Base-by-base conservation (phyloP, 1,140 invertebrate species). In the Drosophila sturtevanti region DNA sequence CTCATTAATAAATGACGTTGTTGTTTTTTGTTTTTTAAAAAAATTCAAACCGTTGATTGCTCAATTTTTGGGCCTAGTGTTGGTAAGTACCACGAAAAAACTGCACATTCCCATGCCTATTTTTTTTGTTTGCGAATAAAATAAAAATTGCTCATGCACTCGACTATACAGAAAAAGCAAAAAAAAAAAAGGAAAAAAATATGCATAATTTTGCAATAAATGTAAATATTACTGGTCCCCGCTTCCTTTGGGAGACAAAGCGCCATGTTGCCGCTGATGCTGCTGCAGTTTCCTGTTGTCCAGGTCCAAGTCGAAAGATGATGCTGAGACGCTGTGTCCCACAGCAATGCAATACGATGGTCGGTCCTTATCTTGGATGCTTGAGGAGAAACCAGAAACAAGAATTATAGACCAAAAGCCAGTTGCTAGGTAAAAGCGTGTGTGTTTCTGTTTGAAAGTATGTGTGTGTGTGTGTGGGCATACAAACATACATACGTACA, bases 201-300 rank as follows among this genome's bases (percentile, higher is more conserved):
- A 81, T 87, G 84, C 84, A 87, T 87, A 87, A 87, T 87, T 87
- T 89, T 79, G 84, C 84, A 87, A 87, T 87, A 87, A 87, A 87
- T 87, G 84, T 87, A 89, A 87, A 87, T 87, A 89, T 87, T 89
- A 89, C 84, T 89, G 69, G 84, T 89, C 44, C 60, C 74, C 48
- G 84, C 84, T 87, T 87, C 84, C 82, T 87, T 82, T 86, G 82
- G 82, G 82, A 86, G 72, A 75, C 76, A 77, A 68, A 82, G 84
- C 84, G 84, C 84, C 84, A 73, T 70, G 41, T 48, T 48, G 41
- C 41, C 18, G 37, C 37, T 38, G 37, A 12, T 48, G 72, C 60
- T 59, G 62, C 27, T 77, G 74, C 54, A 66, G 78, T 78, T 86
- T 77, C 65, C 76, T 77, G 72, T 65, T 81, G 77, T 64, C 62